phyloP scores from a whole-genome alignment of 1,140 invertebrate genomes.

The Macrotrachela quadricornifera region DNA sequence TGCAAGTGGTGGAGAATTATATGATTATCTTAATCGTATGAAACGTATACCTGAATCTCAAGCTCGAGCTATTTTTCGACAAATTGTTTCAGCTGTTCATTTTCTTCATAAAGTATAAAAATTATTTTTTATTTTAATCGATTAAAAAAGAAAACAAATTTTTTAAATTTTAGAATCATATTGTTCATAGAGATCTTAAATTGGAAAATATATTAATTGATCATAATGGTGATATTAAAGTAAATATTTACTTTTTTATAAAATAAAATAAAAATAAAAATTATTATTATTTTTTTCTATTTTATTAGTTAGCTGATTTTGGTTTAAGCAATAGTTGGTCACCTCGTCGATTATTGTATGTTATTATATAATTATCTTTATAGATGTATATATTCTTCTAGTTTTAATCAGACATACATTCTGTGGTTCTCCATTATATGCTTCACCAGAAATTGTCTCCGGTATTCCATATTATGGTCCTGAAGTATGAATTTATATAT shows the following conservation, averaged over 20 bases:
- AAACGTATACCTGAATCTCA: constrained; percentile 73
- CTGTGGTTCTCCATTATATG: constrained; percentile 90
- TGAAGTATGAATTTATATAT: constrained; percentile 35
- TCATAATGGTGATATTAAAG: constrained; percentile 78
- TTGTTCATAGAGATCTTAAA: constrained; percentile 77
- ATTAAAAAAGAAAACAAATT: background rate
- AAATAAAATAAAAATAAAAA: background rate
- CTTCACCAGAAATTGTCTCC: constrained; percentile 93
- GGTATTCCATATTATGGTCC: constrained; percentile 92
- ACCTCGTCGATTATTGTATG: constrained; percentile 41
- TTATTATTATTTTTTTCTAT: background rate
- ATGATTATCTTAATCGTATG: constrained; percentile 81
- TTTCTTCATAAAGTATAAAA: constrained; percentile 73
- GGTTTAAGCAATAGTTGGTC: constrained; percentile 92
- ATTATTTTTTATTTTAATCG: background rate
- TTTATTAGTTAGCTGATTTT: constrained; percentile 77
- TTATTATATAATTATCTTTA: too few relatives aligned
- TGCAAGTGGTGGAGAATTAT: constrained; percentile 86
- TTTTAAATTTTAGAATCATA: constrained; percentile 39
- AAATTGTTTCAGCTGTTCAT: constrained; percentile 87
- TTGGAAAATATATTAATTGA: constrained; percentile 94
- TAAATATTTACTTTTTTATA: constrained; percentile 20
- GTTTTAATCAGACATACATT: constrained; percentile 43
- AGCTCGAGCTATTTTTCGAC: constrained; percentile 78
- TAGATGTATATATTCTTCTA: too few relatives aligned